phyloP scores from a whole-genome alignment of 2,888 invertebrate species.

The Amaurobius ferox region DNA sequence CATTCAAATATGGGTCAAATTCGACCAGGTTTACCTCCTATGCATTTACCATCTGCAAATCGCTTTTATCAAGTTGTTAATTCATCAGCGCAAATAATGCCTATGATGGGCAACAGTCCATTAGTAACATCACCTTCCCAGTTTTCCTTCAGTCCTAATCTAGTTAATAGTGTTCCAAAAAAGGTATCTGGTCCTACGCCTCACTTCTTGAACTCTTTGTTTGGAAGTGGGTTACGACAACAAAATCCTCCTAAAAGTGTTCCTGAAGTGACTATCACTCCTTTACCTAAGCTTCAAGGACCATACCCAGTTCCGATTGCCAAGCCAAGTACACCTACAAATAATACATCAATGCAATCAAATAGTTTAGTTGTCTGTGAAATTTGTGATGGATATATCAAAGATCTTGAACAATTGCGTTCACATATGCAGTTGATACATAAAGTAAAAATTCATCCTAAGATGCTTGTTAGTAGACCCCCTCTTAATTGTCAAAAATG shows the following conservation, averaged over 20 bases:
- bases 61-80: constrained; percentile 44
- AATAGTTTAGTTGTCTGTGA: constrained; percentile 89
- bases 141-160: constrained; percentile 34
- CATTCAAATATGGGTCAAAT: constrained; percentile 35
- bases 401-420: constrained; percentile 93
- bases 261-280: constrained; percentile 37
- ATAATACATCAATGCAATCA: background rate
- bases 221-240: constrained; percentile 23
- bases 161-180: constrained; percentile 25
- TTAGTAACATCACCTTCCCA: constrained; percentile 46
- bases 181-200: constrained; percentile 8
- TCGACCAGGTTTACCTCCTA: constrained; percentile 24
- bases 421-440: constrained; percentile 99
- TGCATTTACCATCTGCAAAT: constrained; percentile 40
- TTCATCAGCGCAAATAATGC: constrained; percentile 34
- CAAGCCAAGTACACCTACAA: constrained; percentile 14
- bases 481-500: constrained; percentile 97
- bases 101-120: constrained; percentile 56
- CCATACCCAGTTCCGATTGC: constrained; percentile 54
- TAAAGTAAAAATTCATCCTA: constrained; percentile 94
- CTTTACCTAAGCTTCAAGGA: constrained; percentile 55
- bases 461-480: constrained; percentile 95
- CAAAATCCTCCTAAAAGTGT: constrained; percentile 23
- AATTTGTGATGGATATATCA: constrained; percentile 97
- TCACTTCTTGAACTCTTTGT: constrained; percentile 21